These are phyloP conservation scores for Melanerpes formicivorus DNA, from an alignment of 2,113 vertebrate species.

Conservation along the genomic window DNA sequence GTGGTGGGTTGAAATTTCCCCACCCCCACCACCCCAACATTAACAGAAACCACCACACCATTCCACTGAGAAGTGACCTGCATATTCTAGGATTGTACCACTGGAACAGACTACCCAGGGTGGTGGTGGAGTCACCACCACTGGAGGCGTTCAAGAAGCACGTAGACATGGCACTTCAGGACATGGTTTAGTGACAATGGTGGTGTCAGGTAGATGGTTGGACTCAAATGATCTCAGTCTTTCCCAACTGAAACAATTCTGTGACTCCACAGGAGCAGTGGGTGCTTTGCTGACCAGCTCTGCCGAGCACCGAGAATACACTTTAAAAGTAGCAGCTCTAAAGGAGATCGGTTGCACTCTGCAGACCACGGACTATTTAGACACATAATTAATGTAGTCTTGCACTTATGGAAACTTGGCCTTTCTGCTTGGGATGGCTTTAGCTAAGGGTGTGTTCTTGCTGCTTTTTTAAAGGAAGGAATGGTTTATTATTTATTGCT, in stretches of 20 bases:
- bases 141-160: too few species aligned
- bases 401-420: slow-evolving; percentile 51
- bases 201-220: too few species aligned
- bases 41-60: too few species aligned
- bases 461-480: slow-evolving; percentile 15
- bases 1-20: too few species aligned
- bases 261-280: neutral
- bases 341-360: neutral
- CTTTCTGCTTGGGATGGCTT: slow-evolving; percentile 31
- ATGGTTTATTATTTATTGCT: slow-evolving; percentile 47
- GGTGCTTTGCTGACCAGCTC: neutral
- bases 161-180: too few species aligned
- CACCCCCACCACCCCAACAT: too few species aligned
- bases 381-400: slow-evolving; percentile 37
- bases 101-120: too few species aligned
- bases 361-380: neutral
- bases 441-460: slow-evolving; percentile 30
- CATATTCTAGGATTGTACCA: too few species aligned
- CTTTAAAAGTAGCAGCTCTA: neutral
- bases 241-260: too few species aligned
- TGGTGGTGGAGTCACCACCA: too few species aligned
- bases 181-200: too few species aligned
- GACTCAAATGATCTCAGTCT: too few species aligned
- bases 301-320: neutral
- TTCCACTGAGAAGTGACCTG: fast-evolving